Evolutionary conservation across 2,888 invertebrate genomes (phyloP), one percentile per base, ranked within the genome.

Genomic region (Oligia fasciuncula): DNA sequence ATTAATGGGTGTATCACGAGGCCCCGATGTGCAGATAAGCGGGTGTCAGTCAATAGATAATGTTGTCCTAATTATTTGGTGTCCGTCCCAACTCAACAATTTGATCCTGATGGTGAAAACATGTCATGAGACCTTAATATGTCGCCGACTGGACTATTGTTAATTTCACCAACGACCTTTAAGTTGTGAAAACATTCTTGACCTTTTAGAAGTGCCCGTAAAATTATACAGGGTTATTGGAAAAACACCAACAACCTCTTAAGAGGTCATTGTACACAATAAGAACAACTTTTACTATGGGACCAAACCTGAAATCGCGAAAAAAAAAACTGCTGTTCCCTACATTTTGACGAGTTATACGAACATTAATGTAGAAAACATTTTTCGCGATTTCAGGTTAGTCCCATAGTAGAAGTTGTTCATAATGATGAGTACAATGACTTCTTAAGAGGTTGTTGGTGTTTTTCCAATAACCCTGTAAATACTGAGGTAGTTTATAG

Each of bases 1-100:
- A 89, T 88, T 89, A 88, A 91, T 90, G 88, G 77, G 75, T 86
- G 86, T 85, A 89, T 87, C 89, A 71, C 49, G 81, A 68, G 84
- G 74, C 76, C 79, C 79, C 77, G 85, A 88, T 85, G 87, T 75
- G 72, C 78, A 89, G 90, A 91, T 91, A 89, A 84, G 68, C 77
- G 70, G 83, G 78, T 81, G 85, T 84, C 88, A 76, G 85, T 84
- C 88, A 76, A 74, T 80, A 88, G 88, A 88, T 88, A 80, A 80
- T 70, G 66, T 57, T 49, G 54, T 80, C 77, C 88, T 88, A 89
- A 89, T 89, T 89, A 85, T 86, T 86, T 43, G 67, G 63, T 79
- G 83, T 77, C 72, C 81, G n/a, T n/a, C n/a, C n/a, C 80, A 65
- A 4, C 72, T 69, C 13, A 66, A 29, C 17, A 43, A 43, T 73